Conservation (phyloP, 2,113 vertebrate genomes). For the Gallinago undulata region DNA sequence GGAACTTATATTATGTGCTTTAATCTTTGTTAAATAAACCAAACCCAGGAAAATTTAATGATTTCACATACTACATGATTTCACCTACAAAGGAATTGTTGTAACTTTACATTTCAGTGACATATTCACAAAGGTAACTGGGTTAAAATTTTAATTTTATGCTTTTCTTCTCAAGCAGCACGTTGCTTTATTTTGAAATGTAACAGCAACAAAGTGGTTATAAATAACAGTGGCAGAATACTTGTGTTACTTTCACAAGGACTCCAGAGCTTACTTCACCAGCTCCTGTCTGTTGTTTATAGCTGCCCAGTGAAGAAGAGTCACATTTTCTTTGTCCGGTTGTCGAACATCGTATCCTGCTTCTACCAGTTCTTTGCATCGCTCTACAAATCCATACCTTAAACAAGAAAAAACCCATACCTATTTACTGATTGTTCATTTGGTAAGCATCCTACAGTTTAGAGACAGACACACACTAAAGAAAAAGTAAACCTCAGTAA, state of each 20-base stretch:
- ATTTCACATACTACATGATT: not conserved
- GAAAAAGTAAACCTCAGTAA: not conserved
- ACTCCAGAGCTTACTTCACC: conserved; percentile 82
- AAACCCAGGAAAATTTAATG: not conserved
- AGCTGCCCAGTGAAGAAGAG: conserved; percentile 95
- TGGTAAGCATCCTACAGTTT: not conserved
- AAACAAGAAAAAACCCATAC: not conserved
- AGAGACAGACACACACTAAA: not conserved
- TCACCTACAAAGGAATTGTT: rapidly evolving
- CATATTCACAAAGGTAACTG: not conserved
- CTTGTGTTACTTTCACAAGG: not conserved
- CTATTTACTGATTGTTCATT: rapidly evolving
- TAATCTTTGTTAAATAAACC: not conserved
- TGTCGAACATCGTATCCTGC: conserved; percentile 92
- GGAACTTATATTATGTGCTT: not conserved
- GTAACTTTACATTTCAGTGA: not conserved
- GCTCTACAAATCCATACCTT: conserved; percentile 91
- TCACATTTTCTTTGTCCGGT: conserved; percentile 95
- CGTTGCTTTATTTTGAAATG: not conserved
- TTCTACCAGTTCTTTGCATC: conserved; percentile 93
- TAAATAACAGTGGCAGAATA: not conserved
- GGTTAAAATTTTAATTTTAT: not conserved
- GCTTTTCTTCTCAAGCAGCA: not conserved
- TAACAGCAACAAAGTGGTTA: not conserved
- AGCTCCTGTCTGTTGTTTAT: conserved; percentile 95